phyloP scores from a whole-genome alignment of 2,797 vertebrate species.

The Gallirallus australis region DNA sequence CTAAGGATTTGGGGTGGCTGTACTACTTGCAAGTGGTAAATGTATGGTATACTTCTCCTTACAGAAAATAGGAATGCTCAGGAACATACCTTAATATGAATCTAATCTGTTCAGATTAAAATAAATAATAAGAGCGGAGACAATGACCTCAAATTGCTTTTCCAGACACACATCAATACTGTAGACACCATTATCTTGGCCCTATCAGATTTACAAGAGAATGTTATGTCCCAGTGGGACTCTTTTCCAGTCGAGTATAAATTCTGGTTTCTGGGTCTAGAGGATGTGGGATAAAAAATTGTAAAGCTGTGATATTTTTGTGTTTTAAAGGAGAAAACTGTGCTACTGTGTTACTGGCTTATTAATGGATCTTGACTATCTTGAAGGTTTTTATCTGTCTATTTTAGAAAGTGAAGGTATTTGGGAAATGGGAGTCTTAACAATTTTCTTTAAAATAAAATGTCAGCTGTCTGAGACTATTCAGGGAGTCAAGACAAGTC shows the following conservation, averaged over 20 bases:
- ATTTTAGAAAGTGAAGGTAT: background rate
- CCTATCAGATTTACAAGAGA: background rate
- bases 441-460: constrained; percentile 13
- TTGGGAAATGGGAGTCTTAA: background rate
- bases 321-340: background rate
- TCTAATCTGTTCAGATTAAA: constrained; percentile 5
- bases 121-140: background rate
- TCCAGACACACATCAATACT: background rate
- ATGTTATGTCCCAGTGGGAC: background rate
- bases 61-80: background rate
- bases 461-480: background rate
- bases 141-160: background rate
- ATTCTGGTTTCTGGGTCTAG: background rate
- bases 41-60: background rate
- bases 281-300: background rate
- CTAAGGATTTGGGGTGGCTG: background rate
- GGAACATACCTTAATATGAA: background rate
- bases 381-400: background rate
- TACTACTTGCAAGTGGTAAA: background rate
- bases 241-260: background rate
- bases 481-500: background rate
- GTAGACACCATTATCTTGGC: background rate
- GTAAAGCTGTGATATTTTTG: background rate
- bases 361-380: background rate
- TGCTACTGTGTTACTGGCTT: background rate